A percentile compares a stretch with the other conserved stretches of the same genome.
These are phyloP conservation scores for Tetraneura akinire DNA, from an alignment of 1,140 invertebrate genomes.

Conservation along the genomic window DNA sequence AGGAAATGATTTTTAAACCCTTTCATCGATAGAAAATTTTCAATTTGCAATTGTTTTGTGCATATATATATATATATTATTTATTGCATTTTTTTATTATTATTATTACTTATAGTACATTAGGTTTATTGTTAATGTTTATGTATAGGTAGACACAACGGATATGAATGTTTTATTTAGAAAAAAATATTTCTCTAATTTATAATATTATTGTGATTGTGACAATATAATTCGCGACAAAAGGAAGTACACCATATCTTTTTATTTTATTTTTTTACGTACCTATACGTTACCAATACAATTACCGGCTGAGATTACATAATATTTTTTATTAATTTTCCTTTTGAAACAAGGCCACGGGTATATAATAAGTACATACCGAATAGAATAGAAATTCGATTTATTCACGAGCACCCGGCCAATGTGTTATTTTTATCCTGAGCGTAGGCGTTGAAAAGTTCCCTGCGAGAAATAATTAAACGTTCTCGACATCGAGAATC, in stretches of 20 bases:
- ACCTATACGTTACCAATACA: too few relatives aligned
- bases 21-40: not conserved
- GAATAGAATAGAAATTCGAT: conserved; percentile 20
- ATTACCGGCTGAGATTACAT: too few relatives aligned
- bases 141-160: not conserved
- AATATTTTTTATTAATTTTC: not conserved
- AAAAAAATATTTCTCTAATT: too few relatives aligned
- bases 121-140: too few relatives aligned
- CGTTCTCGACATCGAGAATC: not conserved
- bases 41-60: not conserved
- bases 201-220: too few relatives aligned
- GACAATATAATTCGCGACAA: not conserved
- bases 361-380: not conserved
- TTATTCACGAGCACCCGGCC: conserved; percentile 21
- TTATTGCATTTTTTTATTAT: too few relatives aligned
- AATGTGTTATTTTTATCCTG: conserved; percentile 23
- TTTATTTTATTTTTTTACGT: too few relatives aligned
- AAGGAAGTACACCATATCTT: too few relatives aligned
- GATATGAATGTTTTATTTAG: not conserved
- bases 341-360: not conserved
- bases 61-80: not conserved
- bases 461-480: not conserved
- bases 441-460: conserved; percentile 14
- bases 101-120: too few relatives aligned
- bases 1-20: conserved; percentile 26